Evolutionary conservation across 1,140 invertebrate species (phyloP).

Genomic region (Lepidurus apus): DNA sequence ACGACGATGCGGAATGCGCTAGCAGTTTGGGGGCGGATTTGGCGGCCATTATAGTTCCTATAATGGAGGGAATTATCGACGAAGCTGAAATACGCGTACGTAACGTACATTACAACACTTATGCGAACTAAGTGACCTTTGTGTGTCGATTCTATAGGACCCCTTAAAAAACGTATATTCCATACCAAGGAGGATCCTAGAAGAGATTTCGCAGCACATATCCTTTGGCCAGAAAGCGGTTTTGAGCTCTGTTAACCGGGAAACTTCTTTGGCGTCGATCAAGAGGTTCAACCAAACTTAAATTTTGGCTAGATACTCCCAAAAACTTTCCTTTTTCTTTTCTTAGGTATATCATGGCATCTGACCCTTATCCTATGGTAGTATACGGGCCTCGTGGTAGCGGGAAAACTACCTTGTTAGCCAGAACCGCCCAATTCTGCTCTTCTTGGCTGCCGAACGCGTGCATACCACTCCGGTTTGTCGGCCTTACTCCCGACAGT

Average conservation of each 20-base stretch:
- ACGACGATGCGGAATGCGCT: not conserved
- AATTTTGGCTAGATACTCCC: not conserved
- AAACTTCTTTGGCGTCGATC: constrained; percentile 56
- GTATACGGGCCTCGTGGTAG: constrained; percentile 70
- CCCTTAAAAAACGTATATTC: constrained; percentile 20
- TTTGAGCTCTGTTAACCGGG: constrained; percentile 57
- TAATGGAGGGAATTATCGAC: constrained; percentile 55
- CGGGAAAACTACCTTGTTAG: constrained; percentile 71
- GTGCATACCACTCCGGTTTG: constrained; percentile 55
- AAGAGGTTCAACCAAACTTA: constrained; percentile 53
- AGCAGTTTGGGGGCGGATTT: not conserved
- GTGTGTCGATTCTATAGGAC: not conserved
- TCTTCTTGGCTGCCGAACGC: constrained; percentile 62
- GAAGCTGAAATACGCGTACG: constrained; percentile 47
- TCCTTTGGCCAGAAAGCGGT: constrained; percentile 58
- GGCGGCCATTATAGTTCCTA: constrained; percentile 40
- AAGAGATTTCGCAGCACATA: constrained; percentile 57
- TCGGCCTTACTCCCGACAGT: constrained; percentile 61
- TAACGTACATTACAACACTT: not conserved
- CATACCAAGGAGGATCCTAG: constrained; percentile 48
- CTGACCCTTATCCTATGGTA: constrained; percentile 56
- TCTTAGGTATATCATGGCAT: constrained; percentile 60
- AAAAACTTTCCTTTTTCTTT: constrained; percentile 23
- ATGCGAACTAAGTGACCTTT: not conserved
- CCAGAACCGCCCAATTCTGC: constrained; percentile 59